These are phyloP conservation scores for Centroberyx gerrardi DNA, from an alignment of 2,797 vertebrate species.

Conservation along the genomic window DNA sequence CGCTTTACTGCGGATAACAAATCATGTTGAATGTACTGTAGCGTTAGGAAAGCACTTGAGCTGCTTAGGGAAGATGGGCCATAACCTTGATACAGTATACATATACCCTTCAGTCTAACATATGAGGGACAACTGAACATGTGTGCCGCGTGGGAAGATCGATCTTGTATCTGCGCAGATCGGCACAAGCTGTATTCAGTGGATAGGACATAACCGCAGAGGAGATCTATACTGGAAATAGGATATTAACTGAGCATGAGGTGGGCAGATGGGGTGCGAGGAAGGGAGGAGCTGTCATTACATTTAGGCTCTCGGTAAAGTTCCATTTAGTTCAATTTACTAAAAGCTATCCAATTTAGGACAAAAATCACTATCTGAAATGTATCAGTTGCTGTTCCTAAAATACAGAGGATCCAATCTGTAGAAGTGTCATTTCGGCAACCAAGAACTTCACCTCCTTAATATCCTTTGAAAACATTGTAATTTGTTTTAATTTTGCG, in stretches of 20 bases:
- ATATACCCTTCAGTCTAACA: slow-evolving; percentile 48
- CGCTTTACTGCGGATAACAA: slow-evolving; percentile 39
- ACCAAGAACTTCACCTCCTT: slow-evolving; percentile 8
- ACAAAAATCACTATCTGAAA: slow-evolving; percentile 22
- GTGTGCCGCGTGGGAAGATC: slow-evolving; percentile 42
- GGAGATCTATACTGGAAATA: slow-evolving; percentile 27
- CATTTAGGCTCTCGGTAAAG: background rate
- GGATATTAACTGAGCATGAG: slow-evolving; percentile 19
- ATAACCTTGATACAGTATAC: slow-evolving; percentile 46
- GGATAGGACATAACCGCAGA: slow-evolving; percentile 43
- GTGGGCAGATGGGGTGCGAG: slow-evolving; percentile 12
- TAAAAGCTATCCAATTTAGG: background rate
- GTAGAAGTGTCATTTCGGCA: slow-evolving; percentile 3
- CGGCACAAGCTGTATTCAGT: slow-evolving; percentile 15
- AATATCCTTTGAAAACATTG: background rate
- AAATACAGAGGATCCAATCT: slow-evolving; percentile 9
- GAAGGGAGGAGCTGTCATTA: slow-evolving; percentile 3
- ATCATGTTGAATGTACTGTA: slow-evolving; percentile 33
- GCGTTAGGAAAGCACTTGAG: slow-evolving; percentile 37
- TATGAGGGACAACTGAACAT: slow-evolving; percentile 46
- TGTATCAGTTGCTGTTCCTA: slow-evolving; percentile 15
- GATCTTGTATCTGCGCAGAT: slow-evolving; percentile 54
- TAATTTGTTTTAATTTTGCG: slow-evolving; percentile 7
- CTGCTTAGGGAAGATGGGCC: slow-evolving; percentile 28
- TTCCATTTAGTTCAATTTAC: slow-evolving; percentile 11